Evolutionary conservation across 2,113 vertebrate genomes (phyloP).

Genomic region (Chloroceryle aenea): DNA sequence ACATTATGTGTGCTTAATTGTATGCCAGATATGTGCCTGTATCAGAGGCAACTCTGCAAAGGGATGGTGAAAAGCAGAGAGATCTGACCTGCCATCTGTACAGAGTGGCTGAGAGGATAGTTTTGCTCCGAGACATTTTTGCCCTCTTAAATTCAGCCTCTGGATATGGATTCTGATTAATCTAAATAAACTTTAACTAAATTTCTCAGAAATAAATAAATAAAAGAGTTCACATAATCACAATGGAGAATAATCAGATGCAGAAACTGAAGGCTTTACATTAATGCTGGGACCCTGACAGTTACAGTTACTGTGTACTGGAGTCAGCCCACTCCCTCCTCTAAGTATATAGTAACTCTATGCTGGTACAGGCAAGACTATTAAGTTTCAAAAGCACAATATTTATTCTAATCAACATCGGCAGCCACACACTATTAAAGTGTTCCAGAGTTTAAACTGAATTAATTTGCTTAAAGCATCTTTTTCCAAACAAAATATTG

Average conservation of each 20-base stretch:
- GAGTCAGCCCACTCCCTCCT: background rate
- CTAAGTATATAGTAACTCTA: background rate
- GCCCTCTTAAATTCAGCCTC: background rate
- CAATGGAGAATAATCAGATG: background rate
- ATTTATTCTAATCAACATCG: constrained; percentile 43
- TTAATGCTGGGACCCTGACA: background rate
- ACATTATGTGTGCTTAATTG: background rate
- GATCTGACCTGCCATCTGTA: background rate
- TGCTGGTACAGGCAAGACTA: background rate
- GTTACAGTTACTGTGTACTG: background rate
- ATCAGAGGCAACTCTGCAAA: background rate
- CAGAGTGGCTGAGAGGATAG: background rate
- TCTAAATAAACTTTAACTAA: background rate
- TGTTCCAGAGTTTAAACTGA: constrained; percentile 20
- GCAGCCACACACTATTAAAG: constrained; percentile 40
- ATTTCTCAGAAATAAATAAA: background rate
- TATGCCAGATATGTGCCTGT: background rate
- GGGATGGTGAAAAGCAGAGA: background rate
- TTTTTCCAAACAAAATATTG: constrained; percentile 45
- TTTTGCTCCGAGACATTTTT: background rate
- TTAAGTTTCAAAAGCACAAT: constrained; percentile 12
- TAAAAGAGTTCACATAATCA: background rate
- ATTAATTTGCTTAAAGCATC: constrained; percentile 57
- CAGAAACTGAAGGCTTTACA: background rate
- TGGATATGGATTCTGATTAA: background rate